phyloP scores from a whole-genome alignment of 2,113 vertebrate species.

The Speoplatyrhinus poulsoni region DNA sequence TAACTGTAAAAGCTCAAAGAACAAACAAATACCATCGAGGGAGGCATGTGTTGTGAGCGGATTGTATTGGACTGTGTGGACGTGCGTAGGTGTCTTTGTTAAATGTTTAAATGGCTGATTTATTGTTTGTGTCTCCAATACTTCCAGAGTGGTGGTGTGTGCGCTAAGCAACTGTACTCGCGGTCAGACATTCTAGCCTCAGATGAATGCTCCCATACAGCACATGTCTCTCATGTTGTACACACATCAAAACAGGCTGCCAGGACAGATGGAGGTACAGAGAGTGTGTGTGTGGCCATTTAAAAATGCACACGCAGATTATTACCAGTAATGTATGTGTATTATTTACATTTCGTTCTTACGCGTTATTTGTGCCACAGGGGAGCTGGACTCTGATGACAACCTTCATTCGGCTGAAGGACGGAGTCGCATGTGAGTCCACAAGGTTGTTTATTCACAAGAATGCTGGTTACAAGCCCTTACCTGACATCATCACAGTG shows the following conservation, averaged over 20 bases:
- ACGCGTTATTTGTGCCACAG: conserved; percentile 61
- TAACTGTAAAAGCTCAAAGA: too few relatives aligned
- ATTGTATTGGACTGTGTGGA: too few relatives aligned
- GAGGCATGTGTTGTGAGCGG: too few relatives aligned
- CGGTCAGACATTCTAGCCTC: conserved; percentile 80
- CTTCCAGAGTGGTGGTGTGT: conserved; percentile 42
- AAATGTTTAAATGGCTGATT: not conserved
- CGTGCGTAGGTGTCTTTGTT: too few relatives aligned
- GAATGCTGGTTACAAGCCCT: too few relatives aligned
- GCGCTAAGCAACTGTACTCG: conserved; percentile 73
- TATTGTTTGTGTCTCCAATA: conserved; percentile 8
- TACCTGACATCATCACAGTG: too few relatives aligned
- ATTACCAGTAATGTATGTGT: conserved; percentile 8
- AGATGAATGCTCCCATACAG: conserved; percentile 65
- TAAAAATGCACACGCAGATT: not conserved
- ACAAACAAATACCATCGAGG: too few relatives aligned
- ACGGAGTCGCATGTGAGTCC: conserved; percentile 75
- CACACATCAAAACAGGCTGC: conserved; percentile 71
- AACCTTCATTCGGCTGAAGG: conserved; percentile 69
- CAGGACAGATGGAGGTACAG: conserved; percentile 71
- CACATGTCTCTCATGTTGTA: conserved; percentile 65
- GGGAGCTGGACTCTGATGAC: conserved; percentile 80
- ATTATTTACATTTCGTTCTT: not conserved
- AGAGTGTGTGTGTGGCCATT: conserved; percentile 19
- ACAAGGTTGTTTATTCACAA: not conserved